Evolutionary conservation across 2,888 invertebrate species (phyloP).

Genomic region (Petrolisthes cinctipes): DNA sequence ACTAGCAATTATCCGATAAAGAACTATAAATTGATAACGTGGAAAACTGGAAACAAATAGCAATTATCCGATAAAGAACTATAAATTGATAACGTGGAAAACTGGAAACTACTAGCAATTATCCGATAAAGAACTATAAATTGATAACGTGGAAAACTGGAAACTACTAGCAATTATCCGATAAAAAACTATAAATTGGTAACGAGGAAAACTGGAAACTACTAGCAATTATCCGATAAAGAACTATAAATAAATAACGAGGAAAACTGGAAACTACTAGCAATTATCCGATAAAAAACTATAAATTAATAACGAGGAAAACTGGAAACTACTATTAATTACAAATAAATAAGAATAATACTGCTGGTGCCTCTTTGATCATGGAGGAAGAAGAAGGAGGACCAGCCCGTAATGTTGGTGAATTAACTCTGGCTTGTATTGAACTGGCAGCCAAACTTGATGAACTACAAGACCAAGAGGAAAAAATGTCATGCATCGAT

Average conservation of each 20-base stretch:
- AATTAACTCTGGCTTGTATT: conserved; percentile 46
- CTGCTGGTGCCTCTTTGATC: background rate
- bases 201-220: background rate
- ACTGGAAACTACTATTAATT: background rate
- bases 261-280: background rate
- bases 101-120: too few relatives aligned
- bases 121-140: too few relatives aligned
- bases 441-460: conserved; percentile 30
- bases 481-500: conserved; percentile 24
- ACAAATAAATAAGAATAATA: background rate
- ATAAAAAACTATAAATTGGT: too few relatives aligned
- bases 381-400: too few relatives aligned
- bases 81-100: too few relatives aligned
- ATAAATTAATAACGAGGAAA: background rate
- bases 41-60: too few relatives aligned
- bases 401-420: conserved; percentile 34
- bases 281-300: background rate
- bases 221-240: background rate
- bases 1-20: too few relatives aligned
- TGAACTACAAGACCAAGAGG: conserved; percentile 3
- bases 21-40: too few relatives aligned
- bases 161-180: too few relatives aligned
- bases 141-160: too few relatives aligned
- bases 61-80: too few relatives aligned
- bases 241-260: background rate